Base-by-base conservation (phyloP, 2,113 vertebrate genomes). In the Trogon melanurus region DNA sequence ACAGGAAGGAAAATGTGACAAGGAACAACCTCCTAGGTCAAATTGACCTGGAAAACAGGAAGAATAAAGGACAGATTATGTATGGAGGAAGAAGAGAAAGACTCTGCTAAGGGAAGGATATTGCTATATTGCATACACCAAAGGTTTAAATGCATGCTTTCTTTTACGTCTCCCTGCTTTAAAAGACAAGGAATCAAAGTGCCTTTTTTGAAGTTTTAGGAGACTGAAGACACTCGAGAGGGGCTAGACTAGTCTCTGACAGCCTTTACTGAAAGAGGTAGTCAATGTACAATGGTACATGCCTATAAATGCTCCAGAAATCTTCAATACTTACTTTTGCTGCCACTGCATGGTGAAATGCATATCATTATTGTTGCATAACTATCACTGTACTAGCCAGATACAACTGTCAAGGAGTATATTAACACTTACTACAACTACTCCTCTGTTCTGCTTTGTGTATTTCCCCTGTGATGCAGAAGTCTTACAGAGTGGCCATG, bases 221-320 rank as follows among this genome's bases (percentile, higher is more conserved):
- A 66, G 26, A 13, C 5, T 76, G 65, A 88, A 74, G 20, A 22
- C 12, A 25, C 4, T 30, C 9, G 30, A 29, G 10, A 86, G 18
- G 36, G 18, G 10, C 26, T 50, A 29, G 25, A 38, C 2, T 47
- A 51, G 8, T 47, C 16, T 62, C 41, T 93, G 67, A 18, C 3
- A 62, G 15, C 5, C 51, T 36, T 61, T 54, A n/a, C 15, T 53
- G 21, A 61, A 70, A 66, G 25, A 66, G n/a, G 17, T 3, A n/a
- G 48, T 62, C 9, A 41, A 7, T 23, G 11, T 47, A 38, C 38
- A 53, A 25, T 1, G 0, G 1, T 34, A 6, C 30, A 7, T 19
- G 7, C 16, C 25, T 88, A 9, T 23, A 70, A 65, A 48, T 4
- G 2, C 7, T 58, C 14, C 69, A 65, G 38, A 79, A 79, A 50